Percentiles rank a stretch among this genome's conserved stretches.
Conservation (phyloP, 2,888 invertebrate genomes). For the Parnassius glacialis region DNA sequence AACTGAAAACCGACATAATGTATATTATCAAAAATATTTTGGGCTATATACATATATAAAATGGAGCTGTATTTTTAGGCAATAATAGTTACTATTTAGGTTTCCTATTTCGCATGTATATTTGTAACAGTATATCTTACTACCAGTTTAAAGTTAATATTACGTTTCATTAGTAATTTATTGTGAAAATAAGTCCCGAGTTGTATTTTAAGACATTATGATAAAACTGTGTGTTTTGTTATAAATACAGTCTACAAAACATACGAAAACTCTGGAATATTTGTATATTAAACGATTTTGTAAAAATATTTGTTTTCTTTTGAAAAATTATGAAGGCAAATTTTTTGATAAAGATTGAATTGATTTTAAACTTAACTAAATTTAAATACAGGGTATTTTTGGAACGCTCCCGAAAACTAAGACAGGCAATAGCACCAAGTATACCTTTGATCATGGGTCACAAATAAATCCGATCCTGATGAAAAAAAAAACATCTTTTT, state of each 20-base stretch:
- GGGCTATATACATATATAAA: constrained; percentile 8
- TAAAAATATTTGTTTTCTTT: constrained; percentile 12
- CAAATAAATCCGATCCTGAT: too few species aligned
- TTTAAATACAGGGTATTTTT: too few species aligned
- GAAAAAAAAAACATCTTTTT: too few species aligned
- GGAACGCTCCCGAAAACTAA: too few species aligned
- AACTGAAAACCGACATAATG: constrained; percentile 33
- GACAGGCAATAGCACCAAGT: too few species aligned
- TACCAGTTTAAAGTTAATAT: constrained; percentile 11
- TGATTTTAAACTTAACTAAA: too few species aligned
- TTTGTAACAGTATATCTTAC: constrained; percentile 12
- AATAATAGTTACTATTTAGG: constrained; percentile 23
- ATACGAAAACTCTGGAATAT: constrained; percentile 34
- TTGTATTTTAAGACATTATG: constrained; percentile 24
- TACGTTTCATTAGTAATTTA: constrained; percentile 21
- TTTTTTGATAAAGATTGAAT: too few species aligned
- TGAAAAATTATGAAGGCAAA: too few species aligned
- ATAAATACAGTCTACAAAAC: constrained; percentile 31
- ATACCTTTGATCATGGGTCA: too few species aligned
- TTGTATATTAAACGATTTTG: constrained; percentile 38
- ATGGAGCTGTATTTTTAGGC: constrained; percentile 25
- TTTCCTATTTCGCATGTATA: constrained; percentile 13
- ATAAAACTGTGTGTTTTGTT: constrained; percentile 11
- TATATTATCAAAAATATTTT: constrained; percentile 7
- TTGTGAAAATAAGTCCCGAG: constrained; percentile 22